These are phyloP conservation scores for Bradynema listronoti DNA, from an alignment of 1,140 invertebrate species.

Conservation along the genomic window DNA sequence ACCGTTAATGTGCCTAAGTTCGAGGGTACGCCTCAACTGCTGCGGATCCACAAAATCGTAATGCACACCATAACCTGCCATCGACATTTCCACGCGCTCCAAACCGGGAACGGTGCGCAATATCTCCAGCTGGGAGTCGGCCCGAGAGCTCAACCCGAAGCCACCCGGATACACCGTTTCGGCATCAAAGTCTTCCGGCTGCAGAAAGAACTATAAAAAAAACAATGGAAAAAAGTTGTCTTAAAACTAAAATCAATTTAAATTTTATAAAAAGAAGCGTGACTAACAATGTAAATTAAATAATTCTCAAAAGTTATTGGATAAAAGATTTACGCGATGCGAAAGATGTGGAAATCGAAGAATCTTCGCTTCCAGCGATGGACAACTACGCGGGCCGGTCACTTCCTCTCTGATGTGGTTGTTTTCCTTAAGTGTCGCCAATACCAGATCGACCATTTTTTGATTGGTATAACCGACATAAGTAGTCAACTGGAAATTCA, in stretches of 20 bases:
- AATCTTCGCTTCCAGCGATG: slow-evolving; percentile 85
- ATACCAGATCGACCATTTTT: too few species aligned
- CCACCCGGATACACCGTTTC: slow-evolving; percentile 80
- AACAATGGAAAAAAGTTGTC: too few species aligned
- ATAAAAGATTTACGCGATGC: slow-evolving; percentile 65
- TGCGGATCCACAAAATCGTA: slow-evolving; percentile 86
- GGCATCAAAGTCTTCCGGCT: slow-evolving; percentile 79
- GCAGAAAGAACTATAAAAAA: slow-evolving; percentile 68
- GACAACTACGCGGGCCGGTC: slow-evolving; percentile 80
- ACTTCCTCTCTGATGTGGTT: too few species aligned
- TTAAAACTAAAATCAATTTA: not conserved
- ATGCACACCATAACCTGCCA: slow-evolving; percentile 74
- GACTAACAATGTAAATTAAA: not conserved
- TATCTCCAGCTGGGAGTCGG: slow-evolving; percentile 71
- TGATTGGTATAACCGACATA: slow-evolving; percentile 64
- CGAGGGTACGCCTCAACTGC: slow-evolving; percentile 72
- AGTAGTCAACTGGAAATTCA: slow-evolving; percentile 36
- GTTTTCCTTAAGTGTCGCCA: too few species aligned
- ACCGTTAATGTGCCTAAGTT: slow-evolving; percentile 70
- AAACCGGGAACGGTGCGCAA: slow-evolving; percentile 70
- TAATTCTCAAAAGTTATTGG: slow-evolving; percentile 3
- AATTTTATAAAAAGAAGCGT: slow-evolving; percentile 1
- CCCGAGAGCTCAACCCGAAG: slow-evolving; percentile 77
- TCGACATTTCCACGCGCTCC: slow-evolving; percentile 68
- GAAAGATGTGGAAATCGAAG: slow-evolving; percentile 67